Base-by-base conservation (phyloP, 2,888 invertebrate genomes). In the Hypena proboscidalis region DNA sequence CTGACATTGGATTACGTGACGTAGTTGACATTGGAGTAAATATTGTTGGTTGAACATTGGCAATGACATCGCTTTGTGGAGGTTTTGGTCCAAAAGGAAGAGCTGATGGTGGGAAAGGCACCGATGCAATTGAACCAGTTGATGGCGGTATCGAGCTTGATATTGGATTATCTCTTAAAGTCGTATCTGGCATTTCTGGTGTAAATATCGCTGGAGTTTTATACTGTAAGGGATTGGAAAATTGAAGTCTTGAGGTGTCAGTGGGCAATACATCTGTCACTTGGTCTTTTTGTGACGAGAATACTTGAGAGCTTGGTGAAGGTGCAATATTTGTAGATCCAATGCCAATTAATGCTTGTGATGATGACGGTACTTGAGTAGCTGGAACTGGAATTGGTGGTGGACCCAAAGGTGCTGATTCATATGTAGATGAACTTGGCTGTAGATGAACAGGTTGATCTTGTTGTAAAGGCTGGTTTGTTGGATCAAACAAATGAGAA, bases 321-420 rank as follows among this genome's bases (percentile, higher is more conserved):
- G 40, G 44, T 10, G 41, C 37, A 30, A 41, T 45, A 0, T 43
- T 26, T 14, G 33, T 35, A 0, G 47, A 21, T 11, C 17, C 21
- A 21, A 49, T 48, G n/a, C n/a, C n/a, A n/a, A n/a, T 22, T 31
- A 43, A 21, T 34, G 38, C 4, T 35, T n/a, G 46, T 10, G 40
- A 38, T 13, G 34, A 33, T 20, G 43, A 3, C 10, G 11, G 4
- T 33, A 4, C 11, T 46, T 31, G 38, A 17, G 22, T 46, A 30
- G 17, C 21, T 37, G 3, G 33, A n/a, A n/a, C n/a, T n/a, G n/a
- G n/a, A n/a, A n/a, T n/a, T 3, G 36, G 3, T 25, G 29, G 8
- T 11, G 31, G 17, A 2, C 21, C 11, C 4, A 29, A 8, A 3
- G 17, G 17, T 26, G 26, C 21, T 23, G 53, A 50, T 8, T 45